Evolutionary conservation across 2,797 vertebrate species (phyloP), one percentile per base, ranked within the genome.

Genomic region (Sebastes nivosus): DNA sequence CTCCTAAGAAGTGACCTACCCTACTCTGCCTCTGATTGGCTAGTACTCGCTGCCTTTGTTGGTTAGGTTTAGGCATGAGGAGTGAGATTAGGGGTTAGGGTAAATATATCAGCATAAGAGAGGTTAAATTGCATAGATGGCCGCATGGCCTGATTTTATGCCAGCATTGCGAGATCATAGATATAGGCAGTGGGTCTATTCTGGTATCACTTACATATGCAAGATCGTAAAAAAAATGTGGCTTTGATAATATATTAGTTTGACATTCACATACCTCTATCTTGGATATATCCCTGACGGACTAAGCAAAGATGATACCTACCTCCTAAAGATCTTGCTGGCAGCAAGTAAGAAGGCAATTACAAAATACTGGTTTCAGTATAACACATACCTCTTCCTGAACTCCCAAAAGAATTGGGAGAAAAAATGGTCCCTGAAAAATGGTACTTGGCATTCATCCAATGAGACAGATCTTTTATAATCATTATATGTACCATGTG

Each of bases 11-110:
- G 6, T 32, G 59, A 20, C 59, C 29, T 2, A 9, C 4, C 59
- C 18, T 20, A n/a, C 29, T 61, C 5, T 32, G 29, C 29, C 59
- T 61, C 18, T 8, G 55, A 58, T 27, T 27, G 13, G 24, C 55
- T 58, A 2, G 7, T 27, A 16, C 12, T 46, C 16, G 6, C 4
- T 52, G 20, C 24, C 13, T 8, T 58, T 0, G 0, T 58, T 27
- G 25, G 55, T 46, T 16, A 16, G 24, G 24, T 57, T 57, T 24
- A 57, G 24, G 54, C 54, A 25, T 13, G 54, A 57, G 22, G 22
- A 12, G 54, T 13, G 22, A 57, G 55, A 14, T 58, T 27, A 16
- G 42, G 42, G 24, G 55, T 16, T 58, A 24, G 24, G 6, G 13
- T 46, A 18, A 18, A 16, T 0, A 16, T 27, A 58, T 16, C 24